phyloP scores from a whole-genome alignment of 2,797 vertebrate species.

The Dipus sagitta region DNA sequence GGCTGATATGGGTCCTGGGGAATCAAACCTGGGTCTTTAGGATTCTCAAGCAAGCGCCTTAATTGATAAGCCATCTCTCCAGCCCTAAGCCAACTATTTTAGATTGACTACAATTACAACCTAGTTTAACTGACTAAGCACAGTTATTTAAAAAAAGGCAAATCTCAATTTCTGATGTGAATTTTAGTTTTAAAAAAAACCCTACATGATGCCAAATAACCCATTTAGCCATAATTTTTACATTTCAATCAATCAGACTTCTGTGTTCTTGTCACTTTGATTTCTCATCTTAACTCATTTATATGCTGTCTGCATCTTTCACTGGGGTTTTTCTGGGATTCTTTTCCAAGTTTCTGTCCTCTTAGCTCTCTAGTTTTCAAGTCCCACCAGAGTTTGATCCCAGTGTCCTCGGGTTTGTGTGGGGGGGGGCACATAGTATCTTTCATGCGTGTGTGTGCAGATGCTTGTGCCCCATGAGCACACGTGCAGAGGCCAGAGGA shows the following conservation, averaged over 20 bases:
- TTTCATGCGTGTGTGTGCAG: too few relatives aligned
- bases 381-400: conserved; percentile 13
- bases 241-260: conserved; percentile 51
- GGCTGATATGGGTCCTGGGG: too few relatives aligned
- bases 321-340: background rate
- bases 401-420: background rate
- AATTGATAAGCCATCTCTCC: too few relatives aligned
- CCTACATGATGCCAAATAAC: conserved; percentile 48
- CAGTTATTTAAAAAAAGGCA: conserved; percentile 19
- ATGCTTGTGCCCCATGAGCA: too few relatives aligned
- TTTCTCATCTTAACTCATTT: conserved; percentile 37
- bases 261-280: conserved; percentile 6
- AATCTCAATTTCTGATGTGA: conserved; percentile 33
- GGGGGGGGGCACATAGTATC: too few relatives aligned
- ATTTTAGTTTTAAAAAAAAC: conserved; percentile 40
- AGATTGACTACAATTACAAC: background rate
- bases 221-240: conserved; percentile 64
- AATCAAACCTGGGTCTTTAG: too few relatives aligned
- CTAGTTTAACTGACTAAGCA: background rate
- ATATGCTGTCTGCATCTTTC: conserved; percentile 29
- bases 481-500: too few relatives aligned
- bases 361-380: background rate
- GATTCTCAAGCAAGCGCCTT: too few relatives aligned
- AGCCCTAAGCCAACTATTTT: background rate
- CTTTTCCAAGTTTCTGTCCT: conserved; percentile 24